phyloP scores from a whole-genome alignment of 1,140 invertebrate genomes.

The Lepidurus apus region DNA sequence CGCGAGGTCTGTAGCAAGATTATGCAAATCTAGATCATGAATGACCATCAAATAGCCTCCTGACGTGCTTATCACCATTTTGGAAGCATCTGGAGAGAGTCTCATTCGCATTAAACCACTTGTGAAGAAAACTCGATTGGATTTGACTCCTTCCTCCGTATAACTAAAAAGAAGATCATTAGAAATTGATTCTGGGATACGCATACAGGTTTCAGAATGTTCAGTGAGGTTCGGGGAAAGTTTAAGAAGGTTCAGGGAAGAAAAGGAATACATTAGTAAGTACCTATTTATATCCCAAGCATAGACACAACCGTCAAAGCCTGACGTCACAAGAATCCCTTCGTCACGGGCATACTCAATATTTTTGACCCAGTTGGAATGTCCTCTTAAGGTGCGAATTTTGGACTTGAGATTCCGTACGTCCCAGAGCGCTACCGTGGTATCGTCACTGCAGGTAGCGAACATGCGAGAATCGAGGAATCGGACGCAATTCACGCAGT shows the following conservation, averaged over 20 bases:
- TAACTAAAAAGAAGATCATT: conserved; percentile 46
- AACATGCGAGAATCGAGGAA: conserved; percentile 83
- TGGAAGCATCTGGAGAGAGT: conserved; percentile 72
- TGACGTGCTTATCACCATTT: conserved; percentile 85
- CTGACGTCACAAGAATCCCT: conserved; percentile 79
- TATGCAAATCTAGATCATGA: conserved; percentile 76
- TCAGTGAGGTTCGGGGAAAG: neutral
- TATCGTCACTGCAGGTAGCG: conserved; percentile 90
- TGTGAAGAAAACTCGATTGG: conserved; percentile 65
- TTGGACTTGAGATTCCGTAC: conserved; percentile 71
- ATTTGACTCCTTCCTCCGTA: conserved; percentile 63
- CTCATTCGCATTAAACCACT: conserved; percentile 82
- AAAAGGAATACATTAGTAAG: conserved; percentile 30
- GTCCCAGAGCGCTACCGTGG: conserved; percentile 87
- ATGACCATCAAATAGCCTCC: conserved; percentile 83
- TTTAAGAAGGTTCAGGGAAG: neutral
- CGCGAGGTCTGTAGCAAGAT: conserved; percentile 68
- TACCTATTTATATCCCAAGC: conserved; percentile 90
- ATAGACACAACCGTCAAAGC: conserved; percentile 87
- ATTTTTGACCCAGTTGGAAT: conserved; percentile 94
- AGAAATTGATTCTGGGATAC: neutral
- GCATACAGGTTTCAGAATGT: neutral
- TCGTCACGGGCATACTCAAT: conserved; percentile 86
- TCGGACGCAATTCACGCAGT: conserved; percentile 90
- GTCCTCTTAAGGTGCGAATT: conserved; percentile 71